These are phyloP conservation scores for Scolopax mira DNA, from an alignment of 2,113 vertebrate genomes.

Conservation along the genomic window DNA sequence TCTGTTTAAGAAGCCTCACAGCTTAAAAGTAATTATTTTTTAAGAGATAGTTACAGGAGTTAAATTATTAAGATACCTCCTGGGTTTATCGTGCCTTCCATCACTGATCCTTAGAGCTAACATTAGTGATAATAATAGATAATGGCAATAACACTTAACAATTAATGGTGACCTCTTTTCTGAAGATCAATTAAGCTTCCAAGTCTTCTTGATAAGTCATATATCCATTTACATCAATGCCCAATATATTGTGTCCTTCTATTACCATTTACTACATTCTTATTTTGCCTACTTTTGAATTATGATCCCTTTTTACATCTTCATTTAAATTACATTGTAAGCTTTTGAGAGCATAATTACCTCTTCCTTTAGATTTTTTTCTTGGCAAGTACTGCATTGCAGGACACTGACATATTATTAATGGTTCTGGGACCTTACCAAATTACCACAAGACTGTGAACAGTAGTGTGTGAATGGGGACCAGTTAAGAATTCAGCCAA, in stretches of 20 bases:
- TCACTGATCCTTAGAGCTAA: neutral
- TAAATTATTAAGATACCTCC: neutral
- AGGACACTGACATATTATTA: neutral
- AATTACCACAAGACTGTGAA: neutral
- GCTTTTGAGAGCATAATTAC: neutral
- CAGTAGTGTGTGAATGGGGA: neutral
- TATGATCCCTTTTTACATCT: neutral
- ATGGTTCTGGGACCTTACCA: neutral
- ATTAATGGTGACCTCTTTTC: neutral
- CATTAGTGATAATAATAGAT: neutral
- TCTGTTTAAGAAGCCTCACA: neutral
- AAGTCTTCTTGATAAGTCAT: neutral
- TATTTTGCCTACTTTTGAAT: neutral
- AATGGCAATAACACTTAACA: neutral
- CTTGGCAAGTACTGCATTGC: neutral
- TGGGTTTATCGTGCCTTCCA: neutral
- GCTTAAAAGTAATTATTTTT: neutral
- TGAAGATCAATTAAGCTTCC: neutral
- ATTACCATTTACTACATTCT: neutral
- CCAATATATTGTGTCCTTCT: neutral
- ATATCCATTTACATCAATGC: neutral
- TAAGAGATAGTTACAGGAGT: neutral
- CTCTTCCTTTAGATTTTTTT: neutral
- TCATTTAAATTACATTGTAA: neutral
- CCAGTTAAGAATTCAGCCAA: neutral